Evolutionary conservation across 2,113 vertebrate genomes (phyloP).

Genomic region (Cynocephalus volans): DNA sequence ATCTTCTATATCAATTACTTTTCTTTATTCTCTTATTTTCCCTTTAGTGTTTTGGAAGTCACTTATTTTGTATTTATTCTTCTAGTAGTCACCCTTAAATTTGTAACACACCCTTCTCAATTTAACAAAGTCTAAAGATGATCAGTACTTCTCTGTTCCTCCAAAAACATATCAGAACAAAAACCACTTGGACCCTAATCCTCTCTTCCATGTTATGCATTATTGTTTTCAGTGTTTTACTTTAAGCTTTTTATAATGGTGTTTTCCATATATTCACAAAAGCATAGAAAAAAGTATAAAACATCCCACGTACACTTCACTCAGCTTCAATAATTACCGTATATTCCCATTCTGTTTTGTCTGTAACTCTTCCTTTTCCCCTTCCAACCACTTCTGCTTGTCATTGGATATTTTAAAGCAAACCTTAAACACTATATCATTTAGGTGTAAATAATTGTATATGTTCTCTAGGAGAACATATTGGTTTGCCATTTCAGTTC

Average conservation of each 20-base stretch:
- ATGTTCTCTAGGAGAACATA: constrained; percentile 24
- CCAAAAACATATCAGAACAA: not conserved
- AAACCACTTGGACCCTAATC: not conserved
- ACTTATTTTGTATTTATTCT: not conserved
- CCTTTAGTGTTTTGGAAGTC: not conserved
- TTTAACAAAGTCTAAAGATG: constrained; percentile 1
- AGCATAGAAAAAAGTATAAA: not conserved
- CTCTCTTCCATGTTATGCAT: not conserved
- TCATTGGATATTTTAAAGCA: not conserved
- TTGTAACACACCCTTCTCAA: not conserved
- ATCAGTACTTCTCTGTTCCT: not conserved
- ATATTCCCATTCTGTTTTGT: not conserved
- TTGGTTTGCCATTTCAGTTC: not conserved
- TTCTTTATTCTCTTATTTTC: not conserved
- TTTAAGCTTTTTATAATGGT: not conserved
- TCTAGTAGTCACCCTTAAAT: not conserved
- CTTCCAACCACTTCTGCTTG: not conserved
- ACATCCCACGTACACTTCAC: not conserved
- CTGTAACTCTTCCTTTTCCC: not conserved
- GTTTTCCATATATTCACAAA: constrained; percentile 30
- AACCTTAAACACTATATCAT: not conserved
- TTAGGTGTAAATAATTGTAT: constrained; percentile 5
- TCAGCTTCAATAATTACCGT: not conserved
- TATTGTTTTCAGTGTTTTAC: not conserved
- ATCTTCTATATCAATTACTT: not conserved